Percentiles rank a stretch among this genome's conserved stretches.
phyloP scores from a whole-genome alignment of 2,888 invertebrate species.

The Lagria hirta region DNA sequence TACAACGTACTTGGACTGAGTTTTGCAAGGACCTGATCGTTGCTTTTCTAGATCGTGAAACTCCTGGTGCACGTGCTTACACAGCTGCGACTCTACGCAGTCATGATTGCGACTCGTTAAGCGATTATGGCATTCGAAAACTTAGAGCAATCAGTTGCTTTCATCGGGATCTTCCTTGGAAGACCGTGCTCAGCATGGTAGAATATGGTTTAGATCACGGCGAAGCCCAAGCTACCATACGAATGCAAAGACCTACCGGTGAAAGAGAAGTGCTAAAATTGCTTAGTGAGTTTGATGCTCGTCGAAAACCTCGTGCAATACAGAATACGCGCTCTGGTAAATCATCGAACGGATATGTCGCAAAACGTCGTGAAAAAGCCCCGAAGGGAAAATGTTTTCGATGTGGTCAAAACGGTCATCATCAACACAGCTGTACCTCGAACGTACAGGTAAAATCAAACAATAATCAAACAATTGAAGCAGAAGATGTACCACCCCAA shows the following conservation, averaged over 20 bases:
- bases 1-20: constrained; percentile 27
- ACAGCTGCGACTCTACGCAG: constrained; percentile 27
- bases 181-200: constrained; percentile 23
- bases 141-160: not conserved
- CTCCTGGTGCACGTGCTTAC: constrained; percentile 31
- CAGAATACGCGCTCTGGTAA: not conserved
- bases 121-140: constrained; percentile 25
- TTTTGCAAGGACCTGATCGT: constrained; percentile 30
- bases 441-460: not conserved
- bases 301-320: constrained; percentile 5
- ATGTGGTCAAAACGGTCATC: constrained; percentile 17
- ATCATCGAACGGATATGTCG: not conserved
- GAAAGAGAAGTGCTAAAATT: constrained; percentile 26
- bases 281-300: constrained; percentile 26
- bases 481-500: constrained; percentile 1
- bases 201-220: constrained; percentile 22
- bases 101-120: constrained; percentile 23
- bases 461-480: not conserved
- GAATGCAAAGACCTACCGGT: constrained; percentile 19
- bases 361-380: too few species aligned
- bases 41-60: constrained; percentile 32
- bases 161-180: constrained; percentile 1
- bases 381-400: constrained; percentile 19
- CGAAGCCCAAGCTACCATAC: constrained; percentile 19
- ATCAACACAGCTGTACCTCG: not conserved